phyloP scores from a whole-genome alignment of 1,140 invertebrate species.

The Solen grandis region DNA sequence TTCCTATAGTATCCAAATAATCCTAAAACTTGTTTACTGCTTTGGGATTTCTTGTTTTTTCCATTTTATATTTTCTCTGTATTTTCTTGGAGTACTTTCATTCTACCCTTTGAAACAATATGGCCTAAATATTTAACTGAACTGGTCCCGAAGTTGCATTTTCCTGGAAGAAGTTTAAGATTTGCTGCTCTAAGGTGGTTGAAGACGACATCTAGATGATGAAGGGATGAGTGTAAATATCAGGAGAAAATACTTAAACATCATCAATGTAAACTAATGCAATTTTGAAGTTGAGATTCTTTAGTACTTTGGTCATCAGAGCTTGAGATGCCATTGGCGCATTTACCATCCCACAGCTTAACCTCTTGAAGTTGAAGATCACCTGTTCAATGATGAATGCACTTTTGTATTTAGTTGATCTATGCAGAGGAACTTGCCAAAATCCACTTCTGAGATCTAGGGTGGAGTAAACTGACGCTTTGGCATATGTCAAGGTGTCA shows the following conservation, averaged over 20 bases:
- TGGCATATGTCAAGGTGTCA: slow-evolving; percentile 49
- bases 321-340: slow-evolving; percentile 40
- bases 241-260: slow-evolving; percentile 34
- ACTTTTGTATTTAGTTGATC: slow-evolving; percentile 53
- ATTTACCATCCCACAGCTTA: slow-evolving; percentile 56
- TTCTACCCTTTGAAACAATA: slow-evolving; percentile 6
- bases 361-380: slow-evolving; percentile 45
- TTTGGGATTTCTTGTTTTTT: slow-evolving; percentile 6
- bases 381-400: slow-evolving; percentile 63
- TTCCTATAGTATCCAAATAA: slow-evolving; percentile 8
- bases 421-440: slow-evolving; percentile 57
- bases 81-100: not conserved
- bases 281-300: slow-evolving; percentile 50
- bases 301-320: slow-evolving; percentile 34
- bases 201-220: slow-evolving; percentile 33
- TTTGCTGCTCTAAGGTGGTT: slow-evolving; percentile 17
- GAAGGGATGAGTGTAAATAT: slow-evolving; percentile 44
- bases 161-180: slow-evolving; percentile 67
- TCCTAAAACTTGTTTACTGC: not conserved
- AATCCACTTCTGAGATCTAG: slow-evolving; percentile 58
- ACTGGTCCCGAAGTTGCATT: slow-evolving; percentile 3
- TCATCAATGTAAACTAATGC: slow-evolving; percentile 57
- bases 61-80: not conserved
- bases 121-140: slow-evolving; percentile 27
- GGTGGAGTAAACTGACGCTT: slow-evolving; percentile 43